phyloP scores from a whole-genome alignment of 2,797 vertebrate genomes.

The Australoheros facetus region DNA sequence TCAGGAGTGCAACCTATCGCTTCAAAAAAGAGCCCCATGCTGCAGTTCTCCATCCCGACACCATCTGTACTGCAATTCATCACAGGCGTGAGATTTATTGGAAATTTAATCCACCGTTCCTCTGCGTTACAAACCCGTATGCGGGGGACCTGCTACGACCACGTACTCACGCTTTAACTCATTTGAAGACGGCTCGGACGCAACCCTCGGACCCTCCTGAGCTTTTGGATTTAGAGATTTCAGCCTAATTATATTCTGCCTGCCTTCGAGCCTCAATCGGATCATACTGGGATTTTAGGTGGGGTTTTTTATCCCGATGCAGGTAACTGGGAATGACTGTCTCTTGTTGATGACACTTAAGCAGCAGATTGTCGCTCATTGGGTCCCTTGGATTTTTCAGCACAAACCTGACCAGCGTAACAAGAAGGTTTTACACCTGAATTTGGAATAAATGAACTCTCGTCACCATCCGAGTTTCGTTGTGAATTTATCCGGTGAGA shows the following conservation, averaged over 20 bases:
- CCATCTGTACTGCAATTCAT: constrained; percentile 41
- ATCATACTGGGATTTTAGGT: constrained; percentile 75
- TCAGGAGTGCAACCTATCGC: constrained; percentile 29
- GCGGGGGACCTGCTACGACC: constrained; percentile 42
- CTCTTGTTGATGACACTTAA: constrained; percentile 60
- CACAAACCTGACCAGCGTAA: constrained; percentile 3
- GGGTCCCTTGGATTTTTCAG: constrained; percentile 59
- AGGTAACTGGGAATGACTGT: constrained; percentile 61
- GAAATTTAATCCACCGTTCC: constrained; percentile 33
- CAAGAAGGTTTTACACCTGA: constrained; percentile 24
- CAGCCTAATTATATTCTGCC: constrained; percentile 25
- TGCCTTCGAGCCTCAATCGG: constrained; percentile 43
- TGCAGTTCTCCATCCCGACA: constrained; percentile 57
- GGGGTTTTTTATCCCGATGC: constrained; percentile 65
- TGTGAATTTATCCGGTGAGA: constrained; percentile 38
- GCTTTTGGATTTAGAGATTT: constrained; percentile 37
- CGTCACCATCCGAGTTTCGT: constrained; percentile 1
- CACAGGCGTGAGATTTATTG: constrained; percentile 40
- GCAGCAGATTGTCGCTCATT: constrained; percentile 45
- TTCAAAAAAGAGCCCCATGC: constrained; percentile 38
- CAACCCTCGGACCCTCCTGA: constrained; percentile 46
- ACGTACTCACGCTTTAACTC: constrained; percentile 47
- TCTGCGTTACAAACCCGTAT: constrained; percentile 24
- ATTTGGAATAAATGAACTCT: constrained; percentile 68
- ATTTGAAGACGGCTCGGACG: constrained; percentile 40